Percentiles rank a stretch among this genome's conserved stretches.
phyloP scores from a whole-genome alignment of 2,888 invertebrate species.

The Esperia sulphurella region DNA sequence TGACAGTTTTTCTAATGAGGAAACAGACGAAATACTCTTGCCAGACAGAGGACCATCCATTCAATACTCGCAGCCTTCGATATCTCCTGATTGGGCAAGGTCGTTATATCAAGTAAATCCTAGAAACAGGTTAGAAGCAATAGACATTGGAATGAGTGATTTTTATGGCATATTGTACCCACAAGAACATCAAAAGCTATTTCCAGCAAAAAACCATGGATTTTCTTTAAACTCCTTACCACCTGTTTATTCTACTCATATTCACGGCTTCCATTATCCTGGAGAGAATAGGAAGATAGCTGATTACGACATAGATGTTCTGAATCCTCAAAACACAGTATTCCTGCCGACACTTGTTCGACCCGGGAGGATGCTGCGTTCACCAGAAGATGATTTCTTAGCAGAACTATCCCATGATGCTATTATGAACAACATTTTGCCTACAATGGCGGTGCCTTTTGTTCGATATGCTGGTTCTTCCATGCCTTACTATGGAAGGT shows the following conservation, averaged over 20 bases:
- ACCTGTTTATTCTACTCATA: constrained; percentile 27
- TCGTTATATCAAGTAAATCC: background rate
- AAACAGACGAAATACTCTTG: background rate
- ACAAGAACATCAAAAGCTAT: constrained; percentile 16
- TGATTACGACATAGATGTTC: constrained; percentile 6
- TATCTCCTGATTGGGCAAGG: background rate
- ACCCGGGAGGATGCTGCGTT: constrained; percentile 22
- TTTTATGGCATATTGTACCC: constrained; percentile 18
- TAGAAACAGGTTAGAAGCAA: background rate
- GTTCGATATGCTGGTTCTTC: constrained; percentile 22
- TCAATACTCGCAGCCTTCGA: background rate
- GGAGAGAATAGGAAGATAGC: constrained; percentile 2
- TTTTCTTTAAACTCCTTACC: constrained; percentile 27
- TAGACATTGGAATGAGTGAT: background rate
- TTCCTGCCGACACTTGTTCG: constrained; percentile 21
- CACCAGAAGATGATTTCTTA: constrained; percentile 37
- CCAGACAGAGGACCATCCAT: background rate
- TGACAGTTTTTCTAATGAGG: background rate
- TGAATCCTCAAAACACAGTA: constrained; percentile 13
- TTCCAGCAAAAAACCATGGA: constrained; percentile 18
- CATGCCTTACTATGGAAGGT: constrained; percentile 1
- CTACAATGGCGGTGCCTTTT: constrained; percentile 55
- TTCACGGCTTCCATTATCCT: constrained; percentile 25
- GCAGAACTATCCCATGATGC: constrained; percentile 47
- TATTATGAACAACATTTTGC: constrained; percentile 56